Evolutionary conservation across 1,140 invertebrate genomes (phyloP).

Genomic region (Arctopsyche grandis): DNA sequence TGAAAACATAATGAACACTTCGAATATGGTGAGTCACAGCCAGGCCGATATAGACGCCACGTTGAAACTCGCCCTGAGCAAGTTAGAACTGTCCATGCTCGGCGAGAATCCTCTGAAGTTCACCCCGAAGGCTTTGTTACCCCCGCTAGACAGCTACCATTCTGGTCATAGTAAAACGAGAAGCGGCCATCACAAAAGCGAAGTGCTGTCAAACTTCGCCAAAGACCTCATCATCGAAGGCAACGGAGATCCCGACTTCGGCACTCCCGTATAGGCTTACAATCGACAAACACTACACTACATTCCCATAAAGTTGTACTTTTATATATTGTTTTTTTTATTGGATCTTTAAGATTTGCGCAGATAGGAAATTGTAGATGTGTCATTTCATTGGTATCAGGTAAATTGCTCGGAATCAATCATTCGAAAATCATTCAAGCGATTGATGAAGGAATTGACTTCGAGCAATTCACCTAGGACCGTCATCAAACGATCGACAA

Average conservation of each 20-base stretch:
- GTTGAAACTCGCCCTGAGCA: conserved; percentile 43
- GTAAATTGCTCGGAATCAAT: no score
- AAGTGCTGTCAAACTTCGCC: conserved; percentile 20
- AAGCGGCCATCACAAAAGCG: neutral
- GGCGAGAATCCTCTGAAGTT: neutral
- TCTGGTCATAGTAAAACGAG: conserved; percentile 24
- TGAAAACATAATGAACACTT: conserved; percentile 39
- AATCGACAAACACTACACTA: neutral
- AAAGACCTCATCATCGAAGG: conserved; percentile 61
- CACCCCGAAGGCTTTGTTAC: neutral
- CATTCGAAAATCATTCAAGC: no score
- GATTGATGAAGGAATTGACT: no score
- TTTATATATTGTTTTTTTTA: neutral
- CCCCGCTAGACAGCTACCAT: conserved; percentile 6
- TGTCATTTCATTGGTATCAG: no score
- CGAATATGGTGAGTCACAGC: conserved; percentile 19
- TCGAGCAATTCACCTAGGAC: no score
- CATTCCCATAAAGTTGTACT: neutral
- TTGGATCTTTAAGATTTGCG: neutral
- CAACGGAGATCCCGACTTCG: conserved; percentile 70
- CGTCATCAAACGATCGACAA: no score
- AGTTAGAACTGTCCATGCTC: conserved; percentile 49
- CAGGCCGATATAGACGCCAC: conserved; percentile 46
- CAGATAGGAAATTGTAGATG: neutral
- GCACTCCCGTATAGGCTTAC: conserved; percentile 67